Percentiles rank a stretch among this genome's conserved stretches.
Evolutionary conservation across 2,888 invertebrate species (phyloP).

Genomic region (Spisula subtruncata): DNA sequence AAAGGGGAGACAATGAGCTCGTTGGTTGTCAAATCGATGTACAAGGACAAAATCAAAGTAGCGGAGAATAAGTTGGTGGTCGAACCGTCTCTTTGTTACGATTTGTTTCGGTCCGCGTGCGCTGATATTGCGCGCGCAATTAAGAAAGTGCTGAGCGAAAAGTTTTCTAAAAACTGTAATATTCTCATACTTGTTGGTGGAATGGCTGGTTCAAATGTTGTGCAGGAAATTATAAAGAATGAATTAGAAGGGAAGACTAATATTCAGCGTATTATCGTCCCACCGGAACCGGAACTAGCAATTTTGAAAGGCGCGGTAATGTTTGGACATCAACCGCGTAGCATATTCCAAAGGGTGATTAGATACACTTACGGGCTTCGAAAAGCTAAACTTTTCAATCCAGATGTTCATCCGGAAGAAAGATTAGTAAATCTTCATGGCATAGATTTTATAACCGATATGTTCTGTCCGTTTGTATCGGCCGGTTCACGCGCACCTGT

Average conservation of each 20-base stretch:
- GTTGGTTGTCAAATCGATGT: constrained; percentile 59
- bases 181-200: constrained; percentile 65
- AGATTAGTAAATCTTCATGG: constrained; percentile 60
- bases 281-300: constrained; percentile 71
- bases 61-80: constrained; percentile 64
- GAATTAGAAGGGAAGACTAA: constrained; percentile 68
- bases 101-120: constrained; percentile 61
- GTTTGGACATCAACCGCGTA: constrained; percentile 67
- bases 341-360: constrained; percentile 66
- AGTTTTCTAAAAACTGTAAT: constrained; percentile 51
- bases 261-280: constrained; percentile 67
- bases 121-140: constrained; percentile 63
- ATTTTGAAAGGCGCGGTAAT: constrained; percentile 69
- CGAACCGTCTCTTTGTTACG: constrained; percentile 55
- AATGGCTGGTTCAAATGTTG: constrained; percentile 63
- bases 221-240: constrained; percentile 63
- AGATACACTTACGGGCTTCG: constrained; percentile 68
- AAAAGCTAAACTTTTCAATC: constrained; percentile 69
- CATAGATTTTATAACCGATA: constrained; percentile 68
- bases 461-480: constrained; percentile 69
- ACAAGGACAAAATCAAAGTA: constrained; percentile 63
- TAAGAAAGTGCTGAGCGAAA: constrained; percentile 50
- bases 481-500: constrained; percentile 70
- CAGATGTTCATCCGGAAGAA: constrained; percentile 62
- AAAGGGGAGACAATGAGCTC: constrained; percentile 58